Conservation (phyloP, 2,888 invertebrate species). For the Netelia inedita region DNA sequence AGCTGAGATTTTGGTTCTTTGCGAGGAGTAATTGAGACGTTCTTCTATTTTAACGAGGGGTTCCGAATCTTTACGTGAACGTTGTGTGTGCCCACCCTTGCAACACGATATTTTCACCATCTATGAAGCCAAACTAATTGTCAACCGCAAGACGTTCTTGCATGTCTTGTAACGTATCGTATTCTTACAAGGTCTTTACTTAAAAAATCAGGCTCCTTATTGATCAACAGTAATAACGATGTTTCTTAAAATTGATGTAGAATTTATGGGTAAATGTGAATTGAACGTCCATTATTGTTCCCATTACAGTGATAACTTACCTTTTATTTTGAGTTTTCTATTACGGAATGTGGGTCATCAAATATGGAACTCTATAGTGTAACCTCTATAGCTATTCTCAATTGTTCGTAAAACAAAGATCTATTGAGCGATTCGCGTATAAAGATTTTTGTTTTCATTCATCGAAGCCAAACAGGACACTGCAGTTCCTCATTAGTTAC, state of each 20-base stretch:
- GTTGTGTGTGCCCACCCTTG: constrained; percentile 64
- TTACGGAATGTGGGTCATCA: too few relatives aligned
- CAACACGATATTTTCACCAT: constrained; percentile 77
- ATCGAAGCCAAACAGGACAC: background rate
- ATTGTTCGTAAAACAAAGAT: background rate
- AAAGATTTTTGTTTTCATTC: background rate
- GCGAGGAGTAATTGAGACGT: background rate
- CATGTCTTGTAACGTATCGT: constrained; percentile 75
- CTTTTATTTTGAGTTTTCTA: too few relatives aligned
- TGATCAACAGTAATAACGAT: background rate
- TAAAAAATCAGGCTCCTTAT: background rate
- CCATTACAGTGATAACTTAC: too few relatives aligned
- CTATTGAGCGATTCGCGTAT: background rate
- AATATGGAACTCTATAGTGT: too few relatives aligned
- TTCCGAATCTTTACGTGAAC: constrained; percentile 16
- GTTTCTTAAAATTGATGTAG: background rate
- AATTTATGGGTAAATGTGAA: background rate
- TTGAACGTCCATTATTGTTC: too few relatives aligned
- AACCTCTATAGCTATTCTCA: background rate
- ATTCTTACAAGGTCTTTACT: background rate
- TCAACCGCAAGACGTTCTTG: constrained; percentile 82
- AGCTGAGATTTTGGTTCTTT: background rate
- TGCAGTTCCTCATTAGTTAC: background rate
- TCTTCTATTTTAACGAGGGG: background rate
- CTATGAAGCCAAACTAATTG: constrained; percentile 82